Base-by-base conservation (phyloP, 2,888 invertebrate genomes). In the Acronicta alni region DNA sequence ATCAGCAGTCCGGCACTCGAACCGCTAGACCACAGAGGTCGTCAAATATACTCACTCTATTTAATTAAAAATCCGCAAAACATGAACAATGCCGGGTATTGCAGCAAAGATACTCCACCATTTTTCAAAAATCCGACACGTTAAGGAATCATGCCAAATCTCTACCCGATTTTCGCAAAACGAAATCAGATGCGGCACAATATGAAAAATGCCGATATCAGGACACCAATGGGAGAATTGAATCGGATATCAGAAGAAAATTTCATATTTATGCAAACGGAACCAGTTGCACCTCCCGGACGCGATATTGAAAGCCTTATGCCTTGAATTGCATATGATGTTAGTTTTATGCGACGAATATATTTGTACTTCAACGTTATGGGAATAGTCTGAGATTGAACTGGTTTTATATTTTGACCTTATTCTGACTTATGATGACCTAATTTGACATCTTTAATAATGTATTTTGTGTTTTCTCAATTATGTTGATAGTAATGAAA, bases 181-280 rank as follows among this genome's bases (percentile, higher is more conserved):
- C 38, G 60, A 61, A 70, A 79, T 66, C 70, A 67, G 67, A 69
- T 60, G 48, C 51, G 15, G 63, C 57, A 75, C 69, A 72, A 67
- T 67, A 75, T 72, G 75, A 77, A 82, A 80, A 79, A 78, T 80
- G 67, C 76, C 71, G 54, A 62, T 62, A 67, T 55, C 64, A 55
- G 56, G 69, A 75, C 73, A 72, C 74, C 72, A 75, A 80, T 80
- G 71, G 68, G 76, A 76, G 80, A 79, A 81, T 85, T 70, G 77
- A 84, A 85, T 85, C 80, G 79, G 79, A 85, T 86, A 81, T 82
- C 82, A 78, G 75, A 79, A 69, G 75, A 72, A 79, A 83, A 84
- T 83, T 83, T 82, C 78, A 86, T 84, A 87, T 87, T 86, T 85
- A 85, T 88, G 85, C 84, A 85, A 83, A 86, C 80, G 77, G 70